Evolutionary conservation across 2,888 invertebrate genomes (phyloP), one percentile per base, ranked within the genome.

Genomic region (Philhelius pedissequus): DNA sequence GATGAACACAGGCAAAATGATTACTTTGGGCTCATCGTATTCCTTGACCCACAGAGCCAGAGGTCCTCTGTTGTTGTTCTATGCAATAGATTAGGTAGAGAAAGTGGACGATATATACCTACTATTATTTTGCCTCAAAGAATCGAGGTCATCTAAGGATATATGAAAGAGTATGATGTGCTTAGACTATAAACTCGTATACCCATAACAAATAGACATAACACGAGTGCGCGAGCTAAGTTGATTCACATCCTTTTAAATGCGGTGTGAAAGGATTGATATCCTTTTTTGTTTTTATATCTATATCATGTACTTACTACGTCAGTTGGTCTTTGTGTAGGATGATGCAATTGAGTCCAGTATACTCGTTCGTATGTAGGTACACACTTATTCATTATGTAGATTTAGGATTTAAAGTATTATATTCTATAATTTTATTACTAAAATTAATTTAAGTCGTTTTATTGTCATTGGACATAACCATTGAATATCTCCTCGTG

Each of bases 1-100:
- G 84, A 80, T 80, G 84, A 84, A 75, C 84, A 80, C 84, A 71
- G 74, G 70, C 75, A 80, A 71, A 71, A 76, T 80, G 75, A 76
- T 84, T 80, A 80, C 70, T 64, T 71, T 32, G 71, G 25, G 56
- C 71, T 80, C 70, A 56, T 58, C 64, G 60, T 35, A 66, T 68
- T 74, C 74, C 84, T 84, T 84, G 84, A 84, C 84, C 84, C 84
- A 76, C 76, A 75, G 75, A 48, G 48, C 48, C n/a, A 13, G 15
- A 64, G 58, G 38, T 48, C 56, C 75, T 52, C 45, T 62, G 54
- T n/a, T 7, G 4, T n/a, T n/a, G n/a, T n/a, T 13, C 18, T 48
- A 20, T 30, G 40, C 32, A 43, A 38, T 56, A n/a, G 40, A 62
- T 43, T 25, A 40, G 25, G 27, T 43, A 30, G 68, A 11, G 45